Conservation (phyloP, 1,140 invertebrate genomes). For the Ruditapes philippinarum region DNA sequence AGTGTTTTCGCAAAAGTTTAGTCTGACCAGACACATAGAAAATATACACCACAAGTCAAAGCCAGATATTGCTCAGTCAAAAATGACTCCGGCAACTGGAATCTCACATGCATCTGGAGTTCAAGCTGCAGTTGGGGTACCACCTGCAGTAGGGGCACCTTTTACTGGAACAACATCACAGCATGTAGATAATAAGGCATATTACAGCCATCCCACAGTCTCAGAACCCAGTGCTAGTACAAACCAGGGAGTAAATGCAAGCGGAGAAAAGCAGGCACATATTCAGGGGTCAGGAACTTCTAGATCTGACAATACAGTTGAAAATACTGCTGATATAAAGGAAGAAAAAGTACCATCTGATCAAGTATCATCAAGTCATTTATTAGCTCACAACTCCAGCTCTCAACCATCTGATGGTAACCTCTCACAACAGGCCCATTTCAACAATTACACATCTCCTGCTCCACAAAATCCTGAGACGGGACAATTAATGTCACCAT, state of each 20-base stretch:
- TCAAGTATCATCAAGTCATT: neutral
- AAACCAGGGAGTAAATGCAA: neutral
- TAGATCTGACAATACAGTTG: neutral
- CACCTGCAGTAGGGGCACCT: too few species aligned
- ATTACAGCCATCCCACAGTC: neutral
- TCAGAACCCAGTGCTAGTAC: neutral
- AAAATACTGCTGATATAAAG: neutral
- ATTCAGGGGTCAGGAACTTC: neutral
- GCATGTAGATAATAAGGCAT: too few species aligned
- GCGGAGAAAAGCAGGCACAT: neutral
- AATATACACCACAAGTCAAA: constrained; percentile 59
- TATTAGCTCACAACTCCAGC: neutral
- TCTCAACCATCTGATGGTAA: neutral
- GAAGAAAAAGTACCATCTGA: neutral
- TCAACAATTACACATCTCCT: neutral
- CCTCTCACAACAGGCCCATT: neutral
- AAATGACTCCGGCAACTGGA: neutral
- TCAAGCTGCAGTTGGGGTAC: too few species aligned
- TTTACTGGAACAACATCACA: too few species aligned
- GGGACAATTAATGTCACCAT: neutral
- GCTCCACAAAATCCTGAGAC: neutral
- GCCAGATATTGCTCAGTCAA: neutral
- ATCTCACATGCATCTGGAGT: neutral
- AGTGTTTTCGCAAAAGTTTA: constrained; percentile 69
- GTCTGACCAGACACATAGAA: constrained; percentile 68